phyloP scores from a whole-genome alignment of 2,888 invertebrate species.

The Chaetogeoica ovagalla region DNA sequence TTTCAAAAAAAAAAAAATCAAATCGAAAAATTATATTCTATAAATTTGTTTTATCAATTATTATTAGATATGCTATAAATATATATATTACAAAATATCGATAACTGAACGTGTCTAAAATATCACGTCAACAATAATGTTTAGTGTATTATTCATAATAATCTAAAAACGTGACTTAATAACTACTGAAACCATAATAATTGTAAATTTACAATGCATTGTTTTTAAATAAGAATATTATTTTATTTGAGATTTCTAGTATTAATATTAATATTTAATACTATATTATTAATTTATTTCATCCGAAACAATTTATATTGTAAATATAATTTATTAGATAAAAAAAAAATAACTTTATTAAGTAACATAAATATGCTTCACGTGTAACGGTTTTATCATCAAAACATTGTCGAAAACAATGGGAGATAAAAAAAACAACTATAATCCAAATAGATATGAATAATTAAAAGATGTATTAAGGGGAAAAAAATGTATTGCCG shows the following conservation, averaged over 20 bases:
- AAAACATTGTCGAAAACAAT: background rate
- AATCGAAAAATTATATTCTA: background rate
- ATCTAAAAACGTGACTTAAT: constrained; percentile 22
- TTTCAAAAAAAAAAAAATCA: background rate
- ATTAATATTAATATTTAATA: background rate
- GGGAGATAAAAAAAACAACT: background rate
- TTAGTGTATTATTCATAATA: constrained; percentile 9
- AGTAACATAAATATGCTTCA: background rate
- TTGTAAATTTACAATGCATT: background rate
- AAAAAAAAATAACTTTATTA: background rate
- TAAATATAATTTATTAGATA: background rate
- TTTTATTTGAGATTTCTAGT: background rate
- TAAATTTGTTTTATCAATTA: no score
- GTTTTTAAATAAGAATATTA: constrained; percentile 1
- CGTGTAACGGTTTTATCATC: background rate
- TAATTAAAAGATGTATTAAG: constrained; percentile 8
- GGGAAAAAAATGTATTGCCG: no score
- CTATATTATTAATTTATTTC: background rate
- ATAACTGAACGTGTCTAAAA: constrained; percentile 8
- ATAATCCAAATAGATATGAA: background rate
- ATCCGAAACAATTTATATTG: no score
- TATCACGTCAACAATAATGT: background rate
- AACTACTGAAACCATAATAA: background rate
- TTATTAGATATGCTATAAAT: background rate
- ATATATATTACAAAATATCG: background rate